phyloP scores from a whole-genome alignment of 2,888 invertebrate genomes.

The Cataglyphis altisquamis region DNA sequence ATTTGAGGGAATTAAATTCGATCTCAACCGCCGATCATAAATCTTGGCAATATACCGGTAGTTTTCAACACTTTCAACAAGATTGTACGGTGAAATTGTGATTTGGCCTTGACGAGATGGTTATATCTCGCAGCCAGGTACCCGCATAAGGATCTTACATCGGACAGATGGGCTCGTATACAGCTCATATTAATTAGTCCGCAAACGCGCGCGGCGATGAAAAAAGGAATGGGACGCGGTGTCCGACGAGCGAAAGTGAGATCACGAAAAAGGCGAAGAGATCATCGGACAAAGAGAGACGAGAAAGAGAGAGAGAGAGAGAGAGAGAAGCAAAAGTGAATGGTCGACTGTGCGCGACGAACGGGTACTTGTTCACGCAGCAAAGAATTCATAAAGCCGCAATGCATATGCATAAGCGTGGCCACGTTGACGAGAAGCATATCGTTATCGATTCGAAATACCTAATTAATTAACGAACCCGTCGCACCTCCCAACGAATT shows the following conservation, averaged over 20 bases:
- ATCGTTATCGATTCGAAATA: constrained; percentile 69
- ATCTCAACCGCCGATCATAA: constrained; percentile 54
- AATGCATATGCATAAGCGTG: constrained; percentile 59
- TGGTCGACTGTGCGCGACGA: constrained; percentile 25
- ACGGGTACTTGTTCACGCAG: neutral
- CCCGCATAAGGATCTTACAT: constrained; percentile 57
- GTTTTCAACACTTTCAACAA: constrained; percentile 57
- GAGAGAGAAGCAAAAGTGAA: constrained; percentile 13
- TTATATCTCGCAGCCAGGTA: constrained; percentile 48
- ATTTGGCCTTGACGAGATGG: constrained; percentile 61
- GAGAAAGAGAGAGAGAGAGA: constrained; percentile 17
- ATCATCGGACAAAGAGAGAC: constrained; percentile 17
- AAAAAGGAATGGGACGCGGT: constrained; percentile 45
- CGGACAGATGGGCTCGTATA: constrained; percentile 61
- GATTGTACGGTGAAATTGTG: constrained; percentile 47
- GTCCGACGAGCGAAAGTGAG: constrained; percentile 48
- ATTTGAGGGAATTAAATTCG: constrained; percentile 52
- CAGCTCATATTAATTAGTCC: constrained; percentile 63
- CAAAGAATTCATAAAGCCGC: constrained; percentile 56
- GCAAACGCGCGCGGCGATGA: constrained; percentile 41
- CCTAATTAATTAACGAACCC: constrained; percentile 68
- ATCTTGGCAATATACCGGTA: constrained; percentile 60
- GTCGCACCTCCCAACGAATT: constrained; percentile 22
- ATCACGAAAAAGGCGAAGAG: constrained; percentile 27
- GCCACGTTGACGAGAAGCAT: constrained; percentile 46